Base-by-base conservation (phyloP, 2,888 invertebrate species). In the Scaptomyza cyrtandrae region DNA sequence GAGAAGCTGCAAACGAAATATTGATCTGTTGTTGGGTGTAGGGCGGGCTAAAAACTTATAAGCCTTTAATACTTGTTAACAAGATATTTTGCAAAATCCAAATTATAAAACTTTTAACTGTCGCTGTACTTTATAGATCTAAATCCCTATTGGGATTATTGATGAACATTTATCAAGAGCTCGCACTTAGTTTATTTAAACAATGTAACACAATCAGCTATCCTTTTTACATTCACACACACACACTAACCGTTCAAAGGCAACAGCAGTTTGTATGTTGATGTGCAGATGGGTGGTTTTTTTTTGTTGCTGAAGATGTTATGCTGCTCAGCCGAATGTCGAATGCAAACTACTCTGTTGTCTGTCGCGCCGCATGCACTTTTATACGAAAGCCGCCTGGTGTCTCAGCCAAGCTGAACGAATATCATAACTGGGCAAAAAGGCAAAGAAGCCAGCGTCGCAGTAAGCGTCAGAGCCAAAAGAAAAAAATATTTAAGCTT, bases 301-400 rank as follows among this genome's bases (percentile, higher is more conserved):
- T 39, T 13, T 27, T 45, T 62, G 48, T 53, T 61, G 57, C 70
- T 66, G 58, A 61, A 65, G 82, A 64, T 77, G 70, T 46, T 75
- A 74, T 80, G 87, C 77, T 75, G 68, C 59, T 87, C 72, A 60
- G 72, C 88, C 89, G 90, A 81, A 81, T 80, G 89, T 80, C 86
- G 82, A 90, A 89, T 90, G 85, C 87, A 88, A 90, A 91, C 91
- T 91, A 90, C 85, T 80, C 90, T 87, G 82, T 41, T 76, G 75
- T 61, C 64, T 80, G 81, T 75, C 79, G 78, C 75, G 83, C 71
- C 46, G 71, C 90, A 80, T 88, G 87, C 90, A 89, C 78, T 91
- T 91, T 91, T 91, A 91, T 91, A 91, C 90, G 69, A 71, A 89
- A 87, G 71, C 37, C 75, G 75, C 49, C 49, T 44, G 27, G 62